Evolutionary conservation across 2,113 vertebrate genomes (phyloP).

Genomic region (Coreoperca whiteheadi): DNA sequence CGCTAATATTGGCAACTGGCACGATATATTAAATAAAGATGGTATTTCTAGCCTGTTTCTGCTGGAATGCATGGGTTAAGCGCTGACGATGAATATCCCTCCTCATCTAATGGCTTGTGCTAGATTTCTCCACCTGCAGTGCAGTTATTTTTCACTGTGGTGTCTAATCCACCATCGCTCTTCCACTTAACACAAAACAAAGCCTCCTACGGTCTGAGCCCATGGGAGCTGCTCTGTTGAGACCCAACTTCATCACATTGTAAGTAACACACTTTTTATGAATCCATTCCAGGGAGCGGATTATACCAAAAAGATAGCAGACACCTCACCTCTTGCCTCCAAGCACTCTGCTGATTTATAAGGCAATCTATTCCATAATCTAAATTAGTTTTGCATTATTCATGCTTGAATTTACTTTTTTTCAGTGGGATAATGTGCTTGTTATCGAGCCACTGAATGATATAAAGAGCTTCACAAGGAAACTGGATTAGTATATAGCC

Average conservation of each 20-base stretch:
- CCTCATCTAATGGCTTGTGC: conserved; percentile 66
- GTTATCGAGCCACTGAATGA: conserved; percentile 31
- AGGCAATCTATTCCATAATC: conserved; percentile 44
- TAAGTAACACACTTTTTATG: conserved; percentile 54
- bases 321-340: conserved; percentile 43
- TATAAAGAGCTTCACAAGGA: conserved; percentile 22
- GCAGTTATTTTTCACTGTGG: conserved; percentile 57
- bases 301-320: conserved; percentile 51
- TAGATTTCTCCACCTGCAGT: conserved; percentile 75
- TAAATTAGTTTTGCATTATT: conserved; percentile 61
- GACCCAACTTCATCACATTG: conserved; percentile 63
- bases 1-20: not conserved
- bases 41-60: conserved; percentile 16
- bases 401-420: conserved; percentile 29
- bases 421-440: conserved; percentile 38
- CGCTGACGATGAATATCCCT: conserved; percentile 42
- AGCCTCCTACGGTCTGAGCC: conserved; percentile 50
- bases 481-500: not conserved
- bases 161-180: conserved; percentile 55
- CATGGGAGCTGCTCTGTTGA: conserved; percentile 58
- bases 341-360: conserved; percentile 51
- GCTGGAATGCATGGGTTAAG: conserved; percentile 32
- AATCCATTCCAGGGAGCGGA: conserved; percentile 42
- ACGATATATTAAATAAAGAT: conserved; percentile 8
- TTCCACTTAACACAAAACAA: conserved; percentile 59